These are phyloP conservation scores for Pituophis catenifer DNA, from an alignment of 2,113 vertebrate species.

Conservation along the genomic window DNA sequence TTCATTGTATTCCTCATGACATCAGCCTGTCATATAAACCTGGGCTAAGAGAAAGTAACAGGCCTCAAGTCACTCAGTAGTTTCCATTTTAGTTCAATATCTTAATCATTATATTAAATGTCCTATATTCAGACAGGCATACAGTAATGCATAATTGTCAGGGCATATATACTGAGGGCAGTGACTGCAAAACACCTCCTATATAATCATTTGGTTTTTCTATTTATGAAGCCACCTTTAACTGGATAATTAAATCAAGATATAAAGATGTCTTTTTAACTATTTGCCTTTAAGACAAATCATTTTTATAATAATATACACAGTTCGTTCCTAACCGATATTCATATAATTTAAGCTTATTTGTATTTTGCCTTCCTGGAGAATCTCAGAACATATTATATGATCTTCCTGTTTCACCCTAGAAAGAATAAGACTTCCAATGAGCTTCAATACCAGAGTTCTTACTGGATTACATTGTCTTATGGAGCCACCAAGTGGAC, in stretches of 20 bases:
- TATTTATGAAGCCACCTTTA: not conserved
- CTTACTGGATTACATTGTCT: constrained; percentile 6
- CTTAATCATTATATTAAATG: not conserved
- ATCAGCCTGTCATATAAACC: not conserved
- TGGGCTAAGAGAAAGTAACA: not conserved
- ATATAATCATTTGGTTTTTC: not conserved
- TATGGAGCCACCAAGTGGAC: constrained; percentile 55
- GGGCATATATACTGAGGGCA: not conserved
- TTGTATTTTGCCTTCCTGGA: not conserved
- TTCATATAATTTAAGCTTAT: not conserved
- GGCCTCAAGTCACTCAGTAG: not conserved
- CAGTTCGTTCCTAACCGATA: not conserved
- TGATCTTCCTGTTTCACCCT: not conserved
- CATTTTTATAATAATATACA: not conserved
- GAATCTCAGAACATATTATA: not conserved
- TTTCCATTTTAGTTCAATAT: not conserved
- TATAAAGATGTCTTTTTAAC: not conserved
- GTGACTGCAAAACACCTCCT: not conserved
- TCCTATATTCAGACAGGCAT: not conserved
- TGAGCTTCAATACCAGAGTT: not conserved
- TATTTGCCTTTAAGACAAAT: not conserved
- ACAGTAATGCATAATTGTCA: not conserved
- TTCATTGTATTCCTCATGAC: not conserved
- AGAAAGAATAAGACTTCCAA: not conserved
- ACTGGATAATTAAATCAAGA: not conserved